Conservation (phyloP, 1,140 invertebrate species). For the Sycophila sp. region DNA sequence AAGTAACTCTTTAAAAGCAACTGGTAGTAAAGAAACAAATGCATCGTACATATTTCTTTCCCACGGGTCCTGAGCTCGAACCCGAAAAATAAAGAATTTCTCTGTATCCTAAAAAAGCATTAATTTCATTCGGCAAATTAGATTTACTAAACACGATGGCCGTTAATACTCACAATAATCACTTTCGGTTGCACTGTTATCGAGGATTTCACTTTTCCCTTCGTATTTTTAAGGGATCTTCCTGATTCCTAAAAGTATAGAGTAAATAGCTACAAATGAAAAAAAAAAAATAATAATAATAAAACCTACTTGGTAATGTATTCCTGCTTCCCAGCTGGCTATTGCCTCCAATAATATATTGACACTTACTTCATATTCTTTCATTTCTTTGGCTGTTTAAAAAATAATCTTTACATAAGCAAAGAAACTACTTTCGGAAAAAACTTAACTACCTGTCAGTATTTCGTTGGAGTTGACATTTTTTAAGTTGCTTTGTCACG, state of each 20-base stretch:
- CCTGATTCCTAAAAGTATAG: not conserved
- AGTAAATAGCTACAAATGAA: not conserved
- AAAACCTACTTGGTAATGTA: conserved; percentile 21
- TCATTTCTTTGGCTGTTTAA: conserved; percentile 36
- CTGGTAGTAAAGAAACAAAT: too few species aligned
- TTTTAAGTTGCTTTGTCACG: too few species aligned
- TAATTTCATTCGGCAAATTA: not conserved
- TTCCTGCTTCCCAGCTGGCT: conserved; percentile 38
- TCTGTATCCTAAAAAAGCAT: conserved; percentile 8
- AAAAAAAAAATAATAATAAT: not conserved
- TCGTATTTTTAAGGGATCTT: conserved; percentile 3
- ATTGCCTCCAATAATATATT: conserved; percentile 39
- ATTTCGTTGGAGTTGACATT: too few species aligned
- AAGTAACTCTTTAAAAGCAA: too few species aligned
- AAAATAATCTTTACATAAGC: too few species aligned
- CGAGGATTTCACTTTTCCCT: too few species aligned
- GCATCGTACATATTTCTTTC: conserved; percentile 39
- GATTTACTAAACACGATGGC: too few species aligned
- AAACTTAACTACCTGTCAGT: too few species aligned
- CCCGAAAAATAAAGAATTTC: conserved; percentile 48
- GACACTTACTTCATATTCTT: conserved; percentile 41
- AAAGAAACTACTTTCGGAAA: too few species aligned
- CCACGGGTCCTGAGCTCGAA: conserved; percentile 47
- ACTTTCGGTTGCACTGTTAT: too few species aligned
- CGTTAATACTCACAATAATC: too few species aligned